Base-by-base conservation (phyloP, 2,113 vertebrate genomes). In the Sterna hirundo region DNA sequence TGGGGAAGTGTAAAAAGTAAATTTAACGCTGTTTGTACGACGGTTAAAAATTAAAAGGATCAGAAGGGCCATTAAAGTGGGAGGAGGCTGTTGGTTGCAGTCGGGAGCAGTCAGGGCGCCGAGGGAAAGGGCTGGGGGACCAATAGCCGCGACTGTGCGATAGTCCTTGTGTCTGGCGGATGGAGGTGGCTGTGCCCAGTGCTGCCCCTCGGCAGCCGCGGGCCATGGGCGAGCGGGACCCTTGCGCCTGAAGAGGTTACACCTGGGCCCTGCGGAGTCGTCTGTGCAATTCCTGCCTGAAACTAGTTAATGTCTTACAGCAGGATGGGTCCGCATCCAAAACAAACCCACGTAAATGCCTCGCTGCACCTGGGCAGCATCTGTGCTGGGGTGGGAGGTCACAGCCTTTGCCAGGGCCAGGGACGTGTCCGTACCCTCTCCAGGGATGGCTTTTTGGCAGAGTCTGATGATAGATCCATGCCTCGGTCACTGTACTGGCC, bases 91-190 rank as follows among this genome's bases (percentile, higher is more conserved):
- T 57, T 68, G 6, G 17, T 7, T 60, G 64, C 21, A 7, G 22
- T 16, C 62, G 5, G 68, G 60, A 29, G 55, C 7, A 10, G 23
- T 2, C 2, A 0, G 34, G 14, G 5, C 13, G 47, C 29, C 5
- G n/a, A 51, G 49, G 60, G 40, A 26, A 20, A 2, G 88, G 42
- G 32, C 46, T 42, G 29, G 13, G 82, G 75, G 29, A 47, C 57
- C 1, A 0, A 2, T 2, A 9, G 30, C 25, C 15, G 0, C 0
- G 1, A 13, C 1, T 11, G 0, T 0, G 32, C 2, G 29, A 1
- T 21, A 5, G 5, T 2, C 2, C 14, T 2, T 10, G 44, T 22
- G 51, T 7, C 38, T 47, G 52, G 12, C 4, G 6, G 55, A 7
- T 8, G 52, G 71, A 14, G 42, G 5, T 52, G 79, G 20, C 32